A percentile compares a stretch with the other conserved stretches of the same genome.
Evolutionary conservation across 1,140 invertebrate genomes (phyloP).

Genomic region (Drosophila elegans): DNA sequence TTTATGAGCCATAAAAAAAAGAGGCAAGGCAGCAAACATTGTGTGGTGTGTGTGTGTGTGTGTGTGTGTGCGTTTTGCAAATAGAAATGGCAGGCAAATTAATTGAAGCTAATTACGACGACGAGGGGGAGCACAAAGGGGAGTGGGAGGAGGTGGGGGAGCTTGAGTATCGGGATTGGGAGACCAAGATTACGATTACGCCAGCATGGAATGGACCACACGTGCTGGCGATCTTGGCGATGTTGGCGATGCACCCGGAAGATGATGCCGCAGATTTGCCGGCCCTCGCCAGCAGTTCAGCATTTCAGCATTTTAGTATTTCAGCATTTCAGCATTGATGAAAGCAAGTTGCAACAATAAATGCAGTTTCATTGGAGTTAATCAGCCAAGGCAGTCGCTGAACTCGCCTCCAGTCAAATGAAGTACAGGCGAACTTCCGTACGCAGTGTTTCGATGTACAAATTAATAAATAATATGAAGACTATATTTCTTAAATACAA

Average conservation of each 20-base stretch:
- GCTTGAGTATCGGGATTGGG: background rate
- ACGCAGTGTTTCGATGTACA: too few species aligned
- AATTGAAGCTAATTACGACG: slow-evolving; percentile 77
- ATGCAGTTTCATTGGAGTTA: slow-evolving; percentile 83
- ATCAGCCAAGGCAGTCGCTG: slow-evolving; percentile 70
- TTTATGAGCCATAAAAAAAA: slow-evolving; percentile 71
- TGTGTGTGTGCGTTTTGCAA: slow-evolving; percentile 13
- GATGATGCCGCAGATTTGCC: slow-evolving; percentile 62
- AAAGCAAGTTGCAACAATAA: slow-evolving; percentile 77
- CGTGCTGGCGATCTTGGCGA: slow-evolving; percentile 61
- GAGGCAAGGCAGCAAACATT: slow-evolving; percentile 38
- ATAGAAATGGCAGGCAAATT: slow-evolving; percentile 68
- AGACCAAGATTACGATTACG: slow-evolving; percentile 23
- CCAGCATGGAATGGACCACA: slow-evolving; percentile 61
- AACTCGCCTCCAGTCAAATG: slow-evolving; percentile 26
- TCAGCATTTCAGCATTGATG: slow-evolving; percentile 43
- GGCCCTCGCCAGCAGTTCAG: slow-evolving; percentile 6
- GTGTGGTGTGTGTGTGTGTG: slow-evolving; percentile 5
- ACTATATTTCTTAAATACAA: too few species aligned
- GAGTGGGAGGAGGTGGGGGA: background rate
- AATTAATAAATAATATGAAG: too few species aligned
- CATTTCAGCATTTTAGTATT: too few species aligned
- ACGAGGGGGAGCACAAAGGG: background rate
- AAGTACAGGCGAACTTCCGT: background rate
- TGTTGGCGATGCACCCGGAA: slow-evolving; percentile 61